Percentiles rank a stretch among this genome's conserved stretches.
Evolutionary conservation across 53 echinoderm and acorn worm genomes (phyloP).

Genomic region (Paracentrotus lividus): DNA sequence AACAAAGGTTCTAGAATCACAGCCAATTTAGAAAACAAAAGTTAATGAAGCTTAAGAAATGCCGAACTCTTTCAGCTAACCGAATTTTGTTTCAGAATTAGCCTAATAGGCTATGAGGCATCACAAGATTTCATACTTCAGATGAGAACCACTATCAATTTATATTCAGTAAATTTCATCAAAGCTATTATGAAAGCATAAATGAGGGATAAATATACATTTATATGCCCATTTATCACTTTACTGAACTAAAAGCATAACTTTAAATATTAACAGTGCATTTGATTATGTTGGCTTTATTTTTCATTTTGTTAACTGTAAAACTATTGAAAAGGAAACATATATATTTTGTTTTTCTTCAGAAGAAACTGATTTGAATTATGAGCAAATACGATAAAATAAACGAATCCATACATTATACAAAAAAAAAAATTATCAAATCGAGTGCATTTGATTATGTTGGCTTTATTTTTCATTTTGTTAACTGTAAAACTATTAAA

Average conservation of each 20-base stretch:
- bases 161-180: neutral
- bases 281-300: neutral
- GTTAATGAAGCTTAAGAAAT: neutral
- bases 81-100: neutral
- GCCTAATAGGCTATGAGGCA: neutral
- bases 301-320: neutral
- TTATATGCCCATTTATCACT: neutral
- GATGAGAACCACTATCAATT: neutral
- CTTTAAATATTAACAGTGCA: too few species aligned
- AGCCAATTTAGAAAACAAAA: neutral
- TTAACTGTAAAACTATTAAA: neutral
- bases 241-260: neutral
- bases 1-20: neutral
- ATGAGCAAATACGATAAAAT: too few species aligned
- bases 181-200: neutral
- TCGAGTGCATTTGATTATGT: neutral
- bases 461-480: neutral
- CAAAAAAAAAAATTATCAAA: neutral
- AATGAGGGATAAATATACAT: neutral
- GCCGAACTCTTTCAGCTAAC: neutral
- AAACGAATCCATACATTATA: too few species aligned
- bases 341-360: too few species aligned
- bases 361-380: too few species aligned
- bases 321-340: neutral
- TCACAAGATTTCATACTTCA: neutral